Base-by-base conservation (phyloP, 2,797 vertebrate species). In the Xenopus petersii region DNA sequence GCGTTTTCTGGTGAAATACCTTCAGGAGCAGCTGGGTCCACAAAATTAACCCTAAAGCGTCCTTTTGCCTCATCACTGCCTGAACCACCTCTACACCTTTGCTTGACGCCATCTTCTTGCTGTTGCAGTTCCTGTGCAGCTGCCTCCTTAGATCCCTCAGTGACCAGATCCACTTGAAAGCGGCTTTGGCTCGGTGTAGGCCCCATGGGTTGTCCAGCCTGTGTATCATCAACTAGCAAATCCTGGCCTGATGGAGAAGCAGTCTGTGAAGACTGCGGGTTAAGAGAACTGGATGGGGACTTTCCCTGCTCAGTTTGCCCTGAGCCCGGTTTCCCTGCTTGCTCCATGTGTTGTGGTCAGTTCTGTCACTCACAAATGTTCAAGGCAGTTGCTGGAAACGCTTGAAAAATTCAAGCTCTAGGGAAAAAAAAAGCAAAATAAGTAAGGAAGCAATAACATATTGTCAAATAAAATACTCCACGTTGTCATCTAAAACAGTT, bases 131-230 rank as follows among this genome's bases (percentile, higher is more conserved):
- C 84, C 0, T 86, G 85, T 0, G 73, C 80, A 0, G 81, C 77
- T 0, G 83, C 54, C 48, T 87, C 88, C 24, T 88, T 91, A 0
- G 92, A 88, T 3, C 86, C 91, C 82, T 98, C 96, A 0, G 94
- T 85, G 77, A 99, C 97, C 26, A 94, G 81, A 79, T 98, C 96
- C 84, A 99, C 96, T 88, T 98, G 96, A 82, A 98, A 98, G 24
- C 97, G 94, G 85, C 96, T 99, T 88, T 95, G 96, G 81, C 97
- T 98, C 16, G 94, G 94, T 3, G 96, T 96, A 54, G 95, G 95
- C 88, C 95, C 96, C 72, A 87, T 80, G 16, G 93, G 93, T 81
- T 83, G 81, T 24, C 61, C 71, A 16, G 0, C 2, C 12, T 13
- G 51, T 12, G 46, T 26, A 55, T 74, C 67, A 55, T 74, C 71